Evolutionary conservation across 2,797 vertebrate genomes (phyloP).

Genomic region (Hoplostethus atlanticus): DNA sequence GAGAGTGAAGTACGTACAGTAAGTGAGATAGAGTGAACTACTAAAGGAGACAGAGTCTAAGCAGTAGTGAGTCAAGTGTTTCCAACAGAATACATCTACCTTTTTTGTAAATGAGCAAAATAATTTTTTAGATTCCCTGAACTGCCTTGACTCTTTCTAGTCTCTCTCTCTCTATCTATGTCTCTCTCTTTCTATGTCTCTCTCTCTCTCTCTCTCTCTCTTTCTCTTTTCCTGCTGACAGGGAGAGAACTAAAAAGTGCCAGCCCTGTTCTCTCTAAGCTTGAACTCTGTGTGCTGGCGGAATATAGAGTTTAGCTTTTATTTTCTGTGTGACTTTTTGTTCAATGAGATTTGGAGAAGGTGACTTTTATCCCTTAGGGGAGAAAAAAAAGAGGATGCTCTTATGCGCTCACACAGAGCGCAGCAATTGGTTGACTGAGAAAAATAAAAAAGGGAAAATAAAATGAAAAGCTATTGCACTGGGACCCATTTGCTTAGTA

Average conservation of each 20-base stretch:
- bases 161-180: conserved; percentile 39
- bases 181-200: conserved; percentile 20
- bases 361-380: conserved; percentile 84
- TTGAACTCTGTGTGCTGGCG: conserved; percentile 77
- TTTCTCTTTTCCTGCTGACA: conserved; percentile 75
- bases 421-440: conserved; percentile 70
- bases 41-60: conserved; percentile 37
- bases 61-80: conserved; percentile 33
- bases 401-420: conserved; percentile 71
- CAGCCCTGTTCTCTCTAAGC: conserved; percentile 78
- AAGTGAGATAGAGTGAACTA: conserved; percentile 42
- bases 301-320: conserved; percentile 83
- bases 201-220: conserved; percentile 35
- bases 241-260: conserved; percentile 75
- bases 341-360: conserved; percentile 86
- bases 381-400: conserved; percentile 74
- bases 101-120: conserved; percentile 71
- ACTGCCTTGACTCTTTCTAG: conserved; percentile 43
- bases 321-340: conserved; percentile 84
- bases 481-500: conserved; percentile 79
- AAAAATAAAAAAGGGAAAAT: conserved; percentile 52
- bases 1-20: conserved; percentile 48
- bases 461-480: conserved; percentile 67
- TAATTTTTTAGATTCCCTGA: conserved; percentile 24
- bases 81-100: conserved; percentile 47